Evolutionary conservation across 2,888 invertebrate genomes (phyloP), one percentile per base, ranked within the genome.

Genomic region (Caenorhabditis sp.): DNA sequence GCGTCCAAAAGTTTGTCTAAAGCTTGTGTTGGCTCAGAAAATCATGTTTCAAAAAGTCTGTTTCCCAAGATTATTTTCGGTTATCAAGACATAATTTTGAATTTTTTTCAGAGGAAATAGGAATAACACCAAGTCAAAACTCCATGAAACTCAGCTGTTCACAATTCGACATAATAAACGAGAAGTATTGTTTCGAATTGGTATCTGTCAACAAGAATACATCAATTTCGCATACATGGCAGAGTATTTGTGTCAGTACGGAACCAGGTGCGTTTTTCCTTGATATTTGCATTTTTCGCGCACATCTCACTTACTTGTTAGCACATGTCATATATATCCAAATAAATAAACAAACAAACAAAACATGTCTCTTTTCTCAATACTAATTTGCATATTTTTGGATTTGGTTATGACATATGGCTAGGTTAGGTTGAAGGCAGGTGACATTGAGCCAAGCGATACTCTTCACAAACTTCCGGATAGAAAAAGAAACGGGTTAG

Each of bases 161-260:
- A 14, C 79, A 78, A 63, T 85, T 85, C 61, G 85, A 85, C 71
- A 85, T 85, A 55, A 80, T 85, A 58, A 81, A 79, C 62, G 83
- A 81, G 55, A 78, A 85, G 51, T 84, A 82, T 63, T 85, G 85
- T 61, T 85, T 85, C 68, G 84, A 85, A 53, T 66, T 85, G 57
- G 77, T 85, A 26, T 82, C 85, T 31, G 68, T 83, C 62, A 76
- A 79, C 62, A 66, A 70, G 31, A 70, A 73, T 50, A 65, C 76
- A 14, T 74, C 76, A 27, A 71, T 78, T 14, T 80, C 83, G 19
- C 78, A 84, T 57, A 75, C 75, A 1, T 85, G 85, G 85, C 82
- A 83, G 64, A 75, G 76, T 57, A 72, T 77, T 31, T 85, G 85
- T 57, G 80, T 85, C n/a, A 79, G 77, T 62, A 85, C 85, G 14